phyloP scores from a whole-genome alignment of 2,113 vertebrate genomes.

The Elephas maximus region DNA sequence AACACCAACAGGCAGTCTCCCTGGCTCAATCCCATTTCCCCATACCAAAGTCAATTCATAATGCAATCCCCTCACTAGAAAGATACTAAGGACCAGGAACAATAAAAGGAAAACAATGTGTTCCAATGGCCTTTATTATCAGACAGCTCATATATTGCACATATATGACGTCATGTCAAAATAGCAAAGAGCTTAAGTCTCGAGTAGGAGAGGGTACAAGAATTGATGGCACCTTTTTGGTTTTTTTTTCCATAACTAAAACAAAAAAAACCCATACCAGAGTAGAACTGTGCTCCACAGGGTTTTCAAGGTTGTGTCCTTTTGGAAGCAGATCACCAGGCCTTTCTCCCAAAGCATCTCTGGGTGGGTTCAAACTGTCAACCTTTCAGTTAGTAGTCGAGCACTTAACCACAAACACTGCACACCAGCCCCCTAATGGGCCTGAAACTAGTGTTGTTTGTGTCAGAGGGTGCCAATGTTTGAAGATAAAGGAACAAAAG shows the following conservation, averaged over 20 bases:
- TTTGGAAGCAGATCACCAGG: too few species aligned
- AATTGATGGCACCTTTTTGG: neutral
- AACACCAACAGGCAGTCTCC: neutral
- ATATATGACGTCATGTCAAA: slow-evolving; percentile 49
- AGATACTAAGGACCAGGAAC: slow-evolving; percentile 49
- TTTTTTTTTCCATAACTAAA: slow-evolving; percentile 36
- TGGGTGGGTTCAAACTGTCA: too few species aligned
- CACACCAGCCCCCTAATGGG: neutral
- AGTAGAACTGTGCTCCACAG: too few species aligned
- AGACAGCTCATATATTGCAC: slow-evolving; percentile 26
- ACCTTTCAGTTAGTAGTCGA: too few species aligned
- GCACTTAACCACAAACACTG: neutral
- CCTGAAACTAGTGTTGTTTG: slow-evolving; percentile 6
- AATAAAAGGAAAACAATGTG: slow-evolving; percentile 60
- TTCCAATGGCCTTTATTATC: slow-evolving; percentile 32
- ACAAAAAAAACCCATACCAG: too few species aligned
- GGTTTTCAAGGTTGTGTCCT: too few species aligned
- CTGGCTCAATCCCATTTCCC: slow-evolving; percentile 42
- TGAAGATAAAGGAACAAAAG: slow-evolving; percentile 43
- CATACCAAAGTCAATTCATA: slow-evolving; percentile 60
- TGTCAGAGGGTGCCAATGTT: neutral
- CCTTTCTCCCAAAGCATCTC: too few species aligned
- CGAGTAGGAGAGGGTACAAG: neutral
- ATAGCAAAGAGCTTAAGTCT: slow-evolving; percentile 10
- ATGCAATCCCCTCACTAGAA: slow-evolving; percentile 53